phyloP scores from a whole-genome alignment of 2,888 invertebrate species.

The Ecdyonurus torrentis region DNA sequence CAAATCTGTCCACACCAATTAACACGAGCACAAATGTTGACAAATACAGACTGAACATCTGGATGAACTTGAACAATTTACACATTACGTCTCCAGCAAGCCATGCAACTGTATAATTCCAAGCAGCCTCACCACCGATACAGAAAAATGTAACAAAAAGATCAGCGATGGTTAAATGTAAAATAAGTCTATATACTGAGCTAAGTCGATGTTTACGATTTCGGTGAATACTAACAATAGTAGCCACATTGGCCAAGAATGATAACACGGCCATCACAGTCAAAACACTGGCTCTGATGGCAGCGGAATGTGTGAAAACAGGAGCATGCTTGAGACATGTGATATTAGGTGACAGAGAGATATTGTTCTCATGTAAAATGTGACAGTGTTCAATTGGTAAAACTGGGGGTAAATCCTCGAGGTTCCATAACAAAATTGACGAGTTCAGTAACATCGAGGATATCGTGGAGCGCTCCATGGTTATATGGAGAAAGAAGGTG shows the following conservation, averaged over 20 bases:
- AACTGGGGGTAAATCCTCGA: no score
- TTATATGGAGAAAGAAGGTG: no score
- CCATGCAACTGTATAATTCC: conserved; percentile 70
- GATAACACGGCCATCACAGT: conserved; percentile 53
- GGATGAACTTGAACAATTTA: conserved; percentile 62
- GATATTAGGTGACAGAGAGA: no score
- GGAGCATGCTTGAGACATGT: conserved; percentile 48
- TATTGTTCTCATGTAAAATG: no score
- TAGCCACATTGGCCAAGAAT: conserved; percentile 54
- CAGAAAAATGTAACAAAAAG: conserved; percentile 66
- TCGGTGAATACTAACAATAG: conserved; percentile 55
- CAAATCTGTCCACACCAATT: conserved; percentile 66
- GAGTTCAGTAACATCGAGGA: no score
- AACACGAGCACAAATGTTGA: conserved; percentile 69
- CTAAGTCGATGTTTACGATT: conserved; percentile 27
- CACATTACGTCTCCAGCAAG: conserved; percentile 57
- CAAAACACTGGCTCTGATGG: conserved; percentile 48
- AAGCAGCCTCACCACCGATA: conserved; percentile 61
- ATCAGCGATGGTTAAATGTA: conserved; percentile 69
- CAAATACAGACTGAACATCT: conserved; percentile 66
- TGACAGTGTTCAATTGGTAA: no score
- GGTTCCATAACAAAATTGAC: no score
- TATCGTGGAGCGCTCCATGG: no score
- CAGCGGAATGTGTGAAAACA: conserved; percentile 39
- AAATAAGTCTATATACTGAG: conserved; percentile 46